Base-by-base conservation (phyloP, 2,113 vertebrate genomes). In the Falco punctatus region DNA sequence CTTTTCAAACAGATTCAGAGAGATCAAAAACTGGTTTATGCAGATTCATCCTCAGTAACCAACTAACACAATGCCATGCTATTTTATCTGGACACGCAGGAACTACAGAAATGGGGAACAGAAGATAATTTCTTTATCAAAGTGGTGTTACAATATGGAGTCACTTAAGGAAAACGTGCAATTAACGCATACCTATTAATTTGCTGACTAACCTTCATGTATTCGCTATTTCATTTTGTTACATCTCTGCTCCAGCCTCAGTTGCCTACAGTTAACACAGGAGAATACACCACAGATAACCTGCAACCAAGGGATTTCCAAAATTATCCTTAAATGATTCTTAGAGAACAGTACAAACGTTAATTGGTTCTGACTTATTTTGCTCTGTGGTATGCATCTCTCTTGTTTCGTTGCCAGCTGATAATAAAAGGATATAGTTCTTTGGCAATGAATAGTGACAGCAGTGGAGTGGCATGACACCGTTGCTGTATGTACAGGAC, bases 401-500 rank as follows among this genome's bases (percentile, higher is more conserved):
- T 42, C 59, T 30, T 16, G 4, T 35, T 73, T 38, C 54, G 32
- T 14, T 61, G 26, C 66, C 81, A 77, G 70, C 46, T 80, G 65
- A 49, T 66, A 35, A 49, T 28, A 54, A 62, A 58, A 70, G 79
- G 67, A 35, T 84, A 32, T 28, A 81, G 32, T 3, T 58, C 49
- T 75, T 26, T 52, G 49, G 70, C 81, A 75, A 65, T 21, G 72
- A 64, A 62, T 19, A 58, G 54, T 14, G 71, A n/a, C 91, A 74
- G 80, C 67, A 28, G 79, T 0, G 13, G 75, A 35, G 33, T 1
- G 3, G 55, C 26, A 6, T 4, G 35, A 52, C 92, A 44, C 28
- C 3, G 1, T 9, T 16, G 3, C 11, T 5, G 9, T 2, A 7
- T 13, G 14, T 3, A 1, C 1, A 2, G 48, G 57, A 61, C 18